Evolutionary conservation across 2,888 invertebrate species (phyloP).

Genomic region (Cantharis nigra): DNA sequence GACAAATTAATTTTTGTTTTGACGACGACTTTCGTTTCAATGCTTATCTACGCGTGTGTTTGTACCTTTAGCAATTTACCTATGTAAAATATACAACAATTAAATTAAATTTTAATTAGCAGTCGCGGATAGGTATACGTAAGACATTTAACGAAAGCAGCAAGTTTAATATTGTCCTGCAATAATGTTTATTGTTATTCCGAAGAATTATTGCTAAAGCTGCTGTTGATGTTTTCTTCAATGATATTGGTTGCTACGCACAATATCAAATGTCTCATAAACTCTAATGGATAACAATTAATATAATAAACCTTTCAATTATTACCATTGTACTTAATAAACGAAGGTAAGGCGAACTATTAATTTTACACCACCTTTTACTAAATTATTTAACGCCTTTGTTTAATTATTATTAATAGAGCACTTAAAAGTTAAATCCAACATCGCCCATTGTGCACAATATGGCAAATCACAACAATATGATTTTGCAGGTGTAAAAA

Average conservation of each 20-base stretch:
- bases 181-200: background rate
- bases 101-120: background rate
- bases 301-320: conserved; percentile 18
- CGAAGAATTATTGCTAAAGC: background rate
- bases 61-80: background rate
- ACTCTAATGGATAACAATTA: conserved; percentile 15
- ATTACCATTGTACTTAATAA: conserved; percentile 10
- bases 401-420: conserved; percentile 19
- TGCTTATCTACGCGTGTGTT: background rate
- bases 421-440: background rate
- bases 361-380: conserved; percentile 16
- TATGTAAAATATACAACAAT: background rate
- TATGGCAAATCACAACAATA: no score
- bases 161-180: background rate
- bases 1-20: background rate
- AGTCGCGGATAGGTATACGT: background rate
- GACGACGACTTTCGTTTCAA: background rate
- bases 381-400: conserved; percentile 22
- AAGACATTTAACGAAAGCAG: background rate
- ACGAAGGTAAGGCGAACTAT: conserved; percentile 11
- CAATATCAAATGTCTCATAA: conserved; percentile 6
- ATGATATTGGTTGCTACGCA: background rate
- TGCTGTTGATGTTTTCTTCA: background rate
- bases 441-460: background rate
- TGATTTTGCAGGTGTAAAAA: no score